phyloP scores from a whole-genome alignment of 35 echinoderm and acorn worm genomes.

The Eucidaris tribuloides region DNA sequence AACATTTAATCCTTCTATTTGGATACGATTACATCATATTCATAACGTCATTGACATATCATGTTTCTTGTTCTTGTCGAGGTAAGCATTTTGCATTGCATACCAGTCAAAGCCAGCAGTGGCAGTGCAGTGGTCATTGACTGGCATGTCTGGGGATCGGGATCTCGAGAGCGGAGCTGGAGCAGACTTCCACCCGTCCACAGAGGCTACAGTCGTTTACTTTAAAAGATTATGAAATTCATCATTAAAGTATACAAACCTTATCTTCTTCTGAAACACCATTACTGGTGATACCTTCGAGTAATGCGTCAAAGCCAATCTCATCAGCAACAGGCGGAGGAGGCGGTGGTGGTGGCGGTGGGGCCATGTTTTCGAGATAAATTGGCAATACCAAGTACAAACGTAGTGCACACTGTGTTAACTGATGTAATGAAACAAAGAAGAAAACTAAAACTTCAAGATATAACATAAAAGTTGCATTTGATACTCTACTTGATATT shows the following conservation, averaged over 20 bases:
- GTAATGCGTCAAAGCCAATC: constrained; percentile 51
- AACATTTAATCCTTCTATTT: too few species aligned
- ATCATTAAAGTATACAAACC: constrained; percentile 25
- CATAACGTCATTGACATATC: too few species aligned
- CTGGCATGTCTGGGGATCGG: too few species aligned
- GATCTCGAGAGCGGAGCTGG: too few species aligned
- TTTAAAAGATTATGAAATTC: too few species aligned
- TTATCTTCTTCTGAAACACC: constrained; percentile 10
- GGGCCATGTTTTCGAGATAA: constrained; percentile 48
- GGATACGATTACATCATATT: too few species aligned
- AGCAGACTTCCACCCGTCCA: too few species aligned
- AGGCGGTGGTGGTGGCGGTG: constrained; percentile 75
- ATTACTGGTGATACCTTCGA: constrained; percentile 38
- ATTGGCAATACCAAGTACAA: not conserved
- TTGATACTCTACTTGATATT: not conserved
- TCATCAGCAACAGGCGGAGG: constrained; percentile 58
- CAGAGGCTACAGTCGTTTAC: too few species aligned
- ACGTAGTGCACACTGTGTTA: not conserved
- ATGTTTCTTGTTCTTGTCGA: too few species aligned
- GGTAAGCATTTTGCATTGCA: too few species aligned
- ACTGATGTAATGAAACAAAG: not conserved
- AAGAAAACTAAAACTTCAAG: not conserved
- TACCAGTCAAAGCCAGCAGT: too few species aligned
- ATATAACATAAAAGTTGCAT: not conserved
- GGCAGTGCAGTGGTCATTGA: too few species aligned